Evolutionary conservation across 2,888 invertebrate species (phyloP).

Genomic region (Frankliniella intonsa): DNA sequence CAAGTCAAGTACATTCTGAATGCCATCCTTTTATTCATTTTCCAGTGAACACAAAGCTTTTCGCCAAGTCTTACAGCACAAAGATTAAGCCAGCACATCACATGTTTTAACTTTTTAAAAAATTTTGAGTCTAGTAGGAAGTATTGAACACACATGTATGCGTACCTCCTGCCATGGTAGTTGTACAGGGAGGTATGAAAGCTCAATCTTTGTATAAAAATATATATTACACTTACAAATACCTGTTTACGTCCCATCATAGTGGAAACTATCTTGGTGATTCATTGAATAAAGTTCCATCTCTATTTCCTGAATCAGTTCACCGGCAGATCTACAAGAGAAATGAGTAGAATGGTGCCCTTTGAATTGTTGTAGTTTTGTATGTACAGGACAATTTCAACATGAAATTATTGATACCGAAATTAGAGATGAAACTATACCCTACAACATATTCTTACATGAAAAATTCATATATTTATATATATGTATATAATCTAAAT

Average conservation of each 20-base stretch:
- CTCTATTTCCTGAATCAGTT: slow-evolving; percentile 9
- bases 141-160: slow-evolving; percentile 23
- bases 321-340: neutral
- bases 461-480: neutral
- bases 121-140: slow-evolving; percentile 2
- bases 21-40: slow-evolving; percentile 5
- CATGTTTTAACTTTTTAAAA: neutral
- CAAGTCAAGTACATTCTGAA: neutral
- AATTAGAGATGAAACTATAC: slow-evolving; percentile 21
- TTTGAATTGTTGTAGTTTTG: neutral
- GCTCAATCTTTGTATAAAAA: slow-evolving; percentile 27
- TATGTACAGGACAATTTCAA: neutral
- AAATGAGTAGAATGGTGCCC: neutral
- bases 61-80: slow-evolving; percentile 6
- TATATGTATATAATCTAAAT: neutral
- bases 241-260: neutral
- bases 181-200: slow-evolving; percentile 8
- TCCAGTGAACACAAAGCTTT: neutral
- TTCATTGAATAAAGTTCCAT: slow-evolving; percentile 14
- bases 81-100: slow-evolving; percentile 17
- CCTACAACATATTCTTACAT: neutral
- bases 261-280: slow-evolving; percentile 5
- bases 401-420: neutral
- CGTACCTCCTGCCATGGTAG: slow-evolving; percentile 20
- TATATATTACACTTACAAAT: slow-evolving; percentile 20